phyloP scores from a whole-genome alignment of 2,113 vertebrate species.

The Triplophysa tibetana region DNA sequence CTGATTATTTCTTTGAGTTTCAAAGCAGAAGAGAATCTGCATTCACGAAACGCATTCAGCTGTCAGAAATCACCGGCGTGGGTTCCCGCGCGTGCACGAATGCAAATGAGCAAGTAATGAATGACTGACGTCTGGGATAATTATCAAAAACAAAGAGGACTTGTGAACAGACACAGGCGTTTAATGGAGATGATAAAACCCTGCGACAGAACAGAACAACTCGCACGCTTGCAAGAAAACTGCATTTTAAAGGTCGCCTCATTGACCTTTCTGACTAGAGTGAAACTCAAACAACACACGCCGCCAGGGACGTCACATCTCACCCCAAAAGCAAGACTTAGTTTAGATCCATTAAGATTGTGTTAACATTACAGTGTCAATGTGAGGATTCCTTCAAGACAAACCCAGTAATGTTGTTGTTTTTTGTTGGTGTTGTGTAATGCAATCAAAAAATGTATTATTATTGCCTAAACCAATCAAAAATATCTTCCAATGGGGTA shows the following conservation, averaged over 20 bases:
- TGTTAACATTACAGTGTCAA: no score
- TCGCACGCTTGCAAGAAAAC: neutral
- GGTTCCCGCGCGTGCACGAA: neutral
- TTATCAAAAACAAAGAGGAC: constrained; percentile 71
- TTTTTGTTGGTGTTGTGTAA: no score
- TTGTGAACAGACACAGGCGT: constrained; percentile 62
- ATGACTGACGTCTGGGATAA: constrained; percentile 69
- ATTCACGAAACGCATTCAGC: constrained; percentile 6
- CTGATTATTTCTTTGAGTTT: constrained; percentile 16
- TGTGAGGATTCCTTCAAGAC: no score
- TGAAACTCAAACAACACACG: neutral
- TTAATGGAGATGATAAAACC: constrained; percentile 53
- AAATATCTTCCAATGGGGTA: no score
- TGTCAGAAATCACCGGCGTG: constrained; percentile 13
- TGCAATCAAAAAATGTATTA: no score
- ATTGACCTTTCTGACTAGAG: neutral
- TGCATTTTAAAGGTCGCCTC: neutral
- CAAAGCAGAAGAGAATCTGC: neutral
- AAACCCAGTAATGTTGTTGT: no score
- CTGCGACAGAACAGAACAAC: neutral
- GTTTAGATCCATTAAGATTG: no score
- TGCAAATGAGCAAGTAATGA: constrained; percentile 64
- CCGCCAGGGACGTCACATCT: neutral
- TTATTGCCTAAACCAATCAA: no score
- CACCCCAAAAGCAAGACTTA: neutral